Evolutionary conservation across 2,888 invertebrate genomes (phyloP).

Genomic region (Taphrorychus bicolor): DNA sequence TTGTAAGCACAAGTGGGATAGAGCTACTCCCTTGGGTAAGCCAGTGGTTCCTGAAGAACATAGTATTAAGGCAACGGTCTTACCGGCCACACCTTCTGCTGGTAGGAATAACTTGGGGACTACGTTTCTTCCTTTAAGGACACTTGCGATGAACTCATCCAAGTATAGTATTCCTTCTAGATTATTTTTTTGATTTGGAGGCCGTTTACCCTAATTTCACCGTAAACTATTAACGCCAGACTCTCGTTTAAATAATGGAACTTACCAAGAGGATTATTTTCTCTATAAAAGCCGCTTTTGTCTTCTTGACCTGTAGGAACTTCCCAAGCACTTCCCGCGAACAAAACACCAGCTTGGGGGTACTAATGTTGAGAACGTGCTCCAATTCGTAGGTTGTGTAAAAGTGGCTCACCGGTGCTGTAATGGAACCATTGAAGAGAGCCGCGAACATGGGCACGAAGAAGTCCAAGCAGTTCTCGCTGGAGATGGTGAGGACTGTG

Average conservation of each 20-base stretch:
- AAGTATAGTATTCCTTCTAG: too few relatives aligned
- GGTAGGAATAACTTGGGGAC: conserved; percentile 22
- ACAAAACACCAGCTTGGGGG: conserved; percentile 12
- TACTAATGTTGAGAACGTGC: conserved; percentile 25
- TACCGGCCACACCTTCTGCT: too few relatives aligned
- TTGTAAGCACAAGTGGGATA: conserved; percentile 20
- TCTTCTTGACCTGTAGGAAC: neutral
- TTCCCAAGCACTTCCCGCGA: neutral
- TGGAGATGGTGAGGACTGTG: conserved; percentile 23
- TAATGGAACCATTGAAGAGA: conserved; percentile 27
- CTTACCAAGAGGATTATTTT: conserved; percentile 6
- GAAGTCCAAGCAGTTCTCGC: conserved; percentile 35
- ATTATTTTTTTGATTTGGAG: too few relatives aligned
- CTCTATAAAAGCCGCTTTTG: neutral
- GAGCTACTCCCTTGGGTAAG: conserved; percentile 30
- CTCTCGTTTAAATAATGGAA: too few relatives aligned
- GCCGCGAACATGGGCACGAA: conserved; percentile 26
- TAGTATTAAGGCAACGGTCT: conserved; percentile 17
- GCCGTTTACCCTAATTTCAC: too few relatives aligned
- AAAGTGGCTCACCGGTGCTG: conserved; percentile 26
- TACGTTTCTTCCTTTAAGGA: neutral
- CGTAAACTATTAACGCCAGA: too few relatives aligned
- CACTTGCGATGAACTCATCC: neutral
- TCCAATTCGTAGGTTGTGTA: conserved; percentile 30
- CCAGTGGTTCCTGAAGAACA: conserved; percentile 36